Evolutionary conservation across 2,888 invertebrate species (phyloP), one percentile per base, ranked within the genome.

Genomic region (Pseudococcus longispinus): DNA sequence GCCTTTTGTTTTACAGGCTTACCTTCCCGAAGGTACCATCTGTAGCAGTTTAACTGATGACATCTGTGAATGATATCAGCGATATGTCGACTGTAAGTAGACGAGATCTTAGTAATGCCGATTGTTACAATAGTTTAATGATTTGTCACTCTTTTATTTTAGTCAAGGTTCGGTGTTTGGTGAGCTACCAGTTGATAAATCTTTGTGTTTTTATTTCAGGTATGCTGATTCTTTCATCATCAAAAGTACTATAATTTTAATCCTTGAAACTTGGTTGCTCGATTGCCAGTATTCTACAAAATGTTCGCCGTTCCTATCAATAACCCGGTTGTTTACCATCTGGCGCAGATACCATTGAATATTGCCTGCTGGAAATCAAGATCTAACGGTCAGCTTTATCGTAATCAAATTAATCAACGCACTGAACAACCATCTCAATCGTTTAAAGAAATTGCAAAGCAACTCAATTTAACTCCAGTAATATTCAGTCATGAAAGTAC

Each of bases 301-400:
- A 86, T 86, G 86, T 86, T 80, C 32, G 86, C 86, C 0, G 55
- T 80, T 13, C 55, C 42, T 6, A 74, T 29, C 20, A 77, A 86
- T 51, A 74, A 86, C 18, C 44, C 42, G 26, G 32, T 86, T 18
- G 55, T 26, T 32, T 86, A 86, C 15, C 80, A 86, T 77, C 51
- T 85, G 46, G 46, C 74, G 26, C 42, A 65, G 13, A 44, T 85
- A 70, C 85, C 77, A 13, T n/a, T 77, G 5, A 46, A 74, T 11
- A 18, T 80, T 11, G 51, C 77, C 6, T 51, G 37, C 37, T 55
- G 51, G 80, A 70, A 77, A 55, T 86, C 77, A 15, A 86, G 80
- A 46, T 80, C 86, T 51, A 26, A 44, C 8, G 80, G 77, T 13
- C 77, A 80, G 20, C 26, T 77, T 26, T 32, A 15, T 20, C 6